Evolutionary conservation across 2,888 invertebrate genomes (phyloP), one percentile per base, ranked within the genome.

Genomic region (Esperia sulphurella): DNA sequence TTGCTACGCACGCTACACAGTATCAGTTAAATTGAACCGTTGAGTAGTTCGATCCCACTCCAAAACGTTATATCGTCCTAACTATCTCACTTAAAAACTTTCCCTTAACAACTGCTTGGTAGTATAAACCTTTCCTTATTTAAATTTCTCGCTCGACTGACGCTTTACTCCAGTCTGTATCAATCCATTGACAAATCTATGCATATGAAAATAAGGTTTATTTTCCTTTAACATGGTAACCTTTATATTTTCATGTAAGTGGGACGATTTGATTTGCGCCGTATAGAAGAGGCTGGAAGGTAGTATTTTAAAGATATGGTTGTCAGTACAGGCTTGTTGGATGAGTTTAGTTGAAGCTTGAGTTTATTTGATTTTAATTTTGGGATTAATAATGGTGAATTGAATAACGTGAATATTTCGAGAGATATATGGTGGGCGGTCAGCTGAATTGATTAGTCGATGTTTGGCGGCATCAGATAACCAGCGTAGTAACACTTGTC

Each of bases 141-240:
- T 75, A 71, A 79, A 79, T 79, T 75, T 75, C 66, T 61, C 71
- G 71, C 71, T 65, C 63, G 64, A 59, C 49, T 64, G 59, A 59
- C 62, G 61, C 58, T 58, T 49, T 56, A 13, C 12, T 6, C n/a
- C 14, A 14, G 13, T 14, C 13, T 39, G 9, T 2, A 39, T 8
- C 39, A 39, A 9, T 6, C 39, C 5, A 14, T 39, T 37, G 14
- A 7, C 14, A 53, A 67, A 66, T 65, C 63, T 75, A 65, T 61
- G 43, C 9, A 8, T 13, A n/a, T 29, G 0, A 3, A 0, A 0
- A 41, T 41, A 54, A 40, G 29, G 33, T 35, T 42, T 14, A 53
- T 45, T 49, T 45, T 52, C 13, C 39, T 46, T 43, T 49, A 43
- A 45, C 50, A 29, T 12, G 31, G 33, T 14, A 31, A 33, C 10